phyloP scores from a whole-genome alignment of 2,888 invertebrate genomes.

The Ormyrus nitidulus region DNA sequence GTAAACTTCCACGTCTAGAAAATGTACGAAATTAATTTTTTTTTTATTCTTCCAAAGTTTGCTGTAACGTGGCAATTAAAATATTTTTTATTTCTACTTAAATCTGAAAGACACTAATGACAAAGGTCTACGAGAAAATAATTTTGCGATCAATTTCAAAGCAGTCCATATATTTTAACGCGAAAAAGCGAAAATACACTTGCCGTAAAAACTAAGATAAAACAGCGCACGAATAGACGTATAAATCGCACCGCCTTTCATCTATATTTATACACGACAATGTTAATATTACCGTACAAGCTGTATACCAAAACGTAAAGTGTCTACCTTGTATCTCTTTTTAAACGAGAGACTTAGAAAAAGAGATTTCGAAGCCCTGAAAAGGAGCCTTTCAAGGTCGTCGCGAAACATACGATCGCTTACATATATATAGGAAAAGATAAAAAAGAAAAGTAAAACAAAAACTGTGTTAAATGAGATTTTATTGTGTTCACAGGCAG shows the following conservation, averaged over 20 bases:
- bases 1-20: not conserved
- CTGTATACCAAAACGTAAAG: slow-evolving; percentile 54
- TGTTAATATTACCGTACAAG: slow-evolving; percentile 40
- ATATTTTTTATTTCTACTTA: not conserved
- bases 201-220: slow-evolving; percentile 33
- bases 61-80: not conserved
- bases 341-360: slow-evolving; percentile 29
- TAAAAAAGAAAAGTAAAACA: slow-evolving; percentile 8
- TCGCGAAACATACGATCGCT: slow-evolving; percentile 29
- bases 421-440: slow-evolving; percentile 9
- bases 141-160: slow-evolving; percentile 32
- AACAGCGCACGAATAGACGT: slow-evolving; percentile 35
- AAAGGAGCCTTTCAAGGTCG: slow-evolving; percentile 30
- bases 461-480: slow-evolving; percentile 33
- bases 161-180: slow-evolving; percentile 29
- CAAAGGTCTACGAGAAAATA: not conserved
- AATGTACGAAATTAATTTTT: not conserved
- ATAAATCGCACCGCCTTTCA: slow-evolving; percentile 51
- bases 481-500: slow-evolving; percentile 45
- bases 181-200: slow-evolving; percentile 23
- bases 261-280: slow-evolving; percentile 46
- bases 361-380: slow-evolving; percentile 52
- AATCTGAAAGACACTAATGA: not conserved
- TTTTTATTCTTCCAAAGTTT: not conserved
- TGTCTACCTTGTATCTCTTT: slow-evolving; percentile 27